These are phyloP conservation scores for Coturnix japonica DNA, from an alignment of 2,113 vertebrate species.

Conservation along the genomic window DNA sequence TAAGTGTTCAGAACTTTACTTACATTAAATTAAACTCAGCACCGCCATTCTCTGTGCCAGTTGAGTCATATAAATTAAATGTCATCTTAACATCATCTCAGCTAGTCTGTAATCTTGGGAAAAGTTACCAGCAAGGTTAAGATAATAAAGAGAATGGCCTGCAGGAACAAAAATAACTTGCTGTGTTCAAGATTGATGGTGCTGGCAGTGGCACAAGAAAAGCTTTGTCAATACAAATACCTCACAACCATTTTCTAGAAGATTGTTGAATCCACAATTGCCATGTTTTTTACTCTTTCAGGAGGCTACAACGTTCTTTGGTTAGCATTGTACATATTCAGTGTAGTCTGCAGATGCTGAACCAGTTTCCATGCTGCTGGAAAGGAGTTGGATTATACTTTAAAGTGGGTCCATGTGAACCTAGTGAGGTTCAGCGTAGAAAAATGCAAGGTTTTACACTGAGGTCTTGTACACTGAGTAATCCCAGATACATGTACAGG, in stretches of 20 bases:
- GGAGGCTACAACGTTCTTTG: background rate
- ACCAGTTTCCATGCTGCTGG: too few relatives aligned
- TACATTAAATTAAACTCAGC: background rate
- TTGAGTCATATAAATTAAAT: background rate
- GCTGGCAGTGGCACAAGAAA: background rate
- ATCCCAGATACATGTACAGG: too few relatives aligned
- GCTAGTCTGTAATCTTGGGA: background rate
- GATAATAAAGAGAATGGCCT: background rate
- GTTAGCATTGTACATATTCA: background rate
- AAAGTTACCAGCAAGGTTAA: background rate
- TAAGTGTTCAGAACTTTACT: background rate
- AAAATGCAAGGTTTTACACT: too few relatives aligned
- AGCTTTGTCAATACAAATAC: background rate
- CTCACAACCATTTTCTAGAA: fast-evolving
- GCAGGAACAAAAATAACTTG: background rate
- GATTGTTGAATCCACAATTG: background rate
- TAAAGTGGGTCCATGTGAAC: too few relatives aligned
- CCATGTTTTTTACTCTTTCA: background rate
- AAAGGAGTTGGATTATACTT: background rate
- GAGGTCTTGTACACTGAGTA: too few relatives aligned
- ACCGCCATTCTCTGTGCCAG: background rate
- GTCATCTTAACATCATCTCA: background rate
- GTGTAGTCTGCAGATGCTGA: background rate
- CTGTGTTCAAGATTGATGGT: background rate
- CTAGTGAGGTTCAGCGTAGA: too few relatives aligned